Conservation (phyloP, 2,113 vertebrate species). For the Colaptes auratus region DNA sequence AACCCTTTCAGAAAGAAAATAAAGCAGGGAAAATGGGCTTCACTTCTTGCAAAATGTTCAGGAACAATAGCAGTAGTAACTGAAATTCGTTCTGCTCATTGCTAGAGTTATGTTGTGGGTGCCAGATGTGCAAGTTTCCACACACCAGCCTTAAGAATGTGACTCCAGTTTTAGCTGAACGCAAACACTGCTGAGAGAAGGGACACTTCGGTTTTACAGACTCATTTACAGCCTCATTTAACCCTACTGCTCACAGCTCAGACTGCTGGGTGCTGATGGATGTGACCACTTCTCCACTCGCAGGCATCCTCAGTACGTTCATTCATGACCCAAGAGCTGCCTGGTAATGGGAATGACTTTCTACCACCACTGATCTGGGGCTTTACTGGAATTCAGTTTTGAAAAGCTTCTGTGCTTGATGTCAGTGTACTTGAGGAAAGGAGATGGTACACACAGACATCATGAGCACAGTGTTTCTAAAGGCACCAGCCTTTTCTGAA, state of each 20-base stretch:
- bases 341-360: not conserved
- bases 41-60: constrained; percentile 34
- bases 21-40: not conserved
- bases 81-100: not conserved
- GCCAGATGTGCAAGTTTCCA: constrained; percentile 44
- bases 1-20: not conserved
- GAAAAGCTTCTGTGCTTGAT: not conserved
- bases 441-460: not conserved
- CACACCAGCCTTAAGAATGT: not conserved
- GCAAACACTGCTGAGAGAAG: not conserved
- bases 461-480: not conserved
- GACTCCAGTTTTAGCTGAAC: not conserved
- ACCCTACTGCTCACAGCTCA: not conserved
- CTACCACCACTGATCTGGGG: not conserved
- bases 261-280: not conserved
- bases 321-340: not conserved
- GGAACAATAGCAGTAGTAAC: constrained; percentile 41
- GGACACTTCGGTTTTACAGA: not conserved
- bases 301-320: not conserved
- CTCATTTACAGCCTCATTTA: not conserved
- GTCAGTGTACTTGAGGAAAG: not conserved
- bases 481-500: not conserved
- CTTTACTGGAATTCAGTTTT: not conserved
- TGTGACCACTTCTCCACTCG: not conserved
- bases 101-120: not conserved